These are phyloP conservation scores for Tuberolachnus salignus DNA, from an alignment of 2,888 invertebrate species.

Conservation along the genomic window DNA sequence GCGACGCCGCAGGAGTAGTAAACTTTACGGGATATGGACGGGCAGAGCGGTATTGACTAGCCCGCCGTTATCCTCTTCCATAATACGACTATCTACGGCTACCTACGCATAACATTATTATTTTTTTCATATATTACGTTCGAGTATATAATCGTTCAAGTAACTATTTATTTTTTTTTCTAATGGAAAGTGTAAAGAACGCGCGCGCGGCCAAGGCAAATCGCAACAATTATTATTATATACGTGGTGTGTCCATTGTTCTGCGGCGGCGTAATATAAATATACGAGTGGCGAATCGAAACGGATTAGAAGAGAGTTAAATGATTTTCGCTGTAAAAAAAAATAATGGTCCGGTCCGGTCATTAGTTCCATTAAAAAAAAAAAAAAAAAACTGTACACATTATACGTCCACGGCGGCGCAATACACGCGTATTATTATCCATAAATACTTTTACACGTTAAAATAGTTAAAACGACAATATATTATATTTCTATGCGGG, in stretches of 20 bases:
- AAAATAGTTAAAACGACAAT: too few relatives aligned
- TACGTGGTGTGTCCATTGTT: background rate
- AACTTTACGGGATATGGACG: too few relatives aligned
- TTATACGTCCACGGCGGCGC: background rate
- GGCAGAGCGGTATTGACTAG: too few relatives aligned
- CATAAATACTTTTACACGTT: too few relatives aligned
- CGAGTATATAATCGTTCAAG: too few relatives aligned
- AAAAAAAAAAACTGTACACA: too few relatives aligned
- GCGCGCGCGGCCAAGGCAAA: background rate
- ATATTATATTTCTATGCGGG: too few relatives aligned
- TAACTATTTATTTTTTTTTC: background rate
- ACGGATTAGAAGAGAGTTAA: constrained; percentile 2
- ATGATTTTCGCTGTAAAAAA: constrained; percentile 14
- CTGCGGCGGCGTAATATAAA: background rate
- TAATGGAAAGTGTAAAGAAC: background rate
- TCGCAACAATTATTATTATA: too few relatives aligned
- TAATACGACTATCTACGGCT: background rate
- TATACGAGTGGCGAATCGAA: background rate
- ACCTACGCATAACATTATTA: background rate
- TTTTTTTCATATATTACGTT: too few relatives aligned
- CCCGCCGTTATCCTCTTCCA: too few relatives aligned
- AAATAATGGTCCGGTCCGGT: too few relatives aligned
- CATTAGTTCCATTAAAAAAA: constrained; percentile 29
- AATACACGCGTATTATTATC: background rate
- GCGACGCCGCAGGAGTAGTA: too few relatives aligned